These are phyloP conservation scores for Triplophysa bombifrons DNA, from an alignment of 2,797 vertebrate species.

Conservation along the genomic window DNA sequence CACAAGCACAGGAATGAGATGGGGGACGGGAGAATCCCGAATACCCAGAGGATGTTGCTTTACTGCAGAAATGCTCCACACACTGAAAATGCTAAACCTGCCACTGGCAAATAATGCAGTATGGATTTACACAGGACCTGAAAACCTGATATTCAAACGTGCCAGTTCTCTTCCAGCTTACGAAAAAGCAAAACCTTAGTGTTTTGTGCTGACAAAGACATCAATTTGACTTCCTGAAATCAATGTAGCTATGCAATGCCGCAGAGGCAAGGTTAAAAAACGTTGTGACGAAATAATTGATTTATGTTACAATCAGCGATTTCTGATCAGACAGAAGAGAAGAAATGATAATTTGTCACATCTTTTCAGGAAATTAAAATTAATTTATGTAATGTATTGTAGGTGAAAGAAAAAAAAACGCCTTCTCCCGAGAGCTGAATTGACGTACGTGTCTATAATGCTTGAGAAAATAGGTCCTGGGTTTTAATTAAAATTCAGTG, in stretches of 20 bases:
- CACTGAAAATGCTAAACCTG: slow-evolving; percentile 73
- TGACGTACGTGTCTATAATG: slow-evolving; percentile 72
- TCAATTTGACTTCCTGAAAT: slow-evolving; percentile 76
- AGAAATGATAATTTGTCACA: slow-evolving; percentile 76
- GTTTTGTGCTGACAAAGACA: slow-evolving; percentile 77
- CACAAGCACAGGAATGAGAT: slow-evolving; percentile 60
- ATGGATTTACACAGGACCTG: slow-evolving; percentile 66
- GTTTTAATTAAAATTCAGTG: slow-evolving; percentile 84
- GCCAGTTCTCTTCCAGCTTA: slow-evolving; percentile 37
- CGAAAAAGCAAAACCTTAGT: slow-evolving; percentile 48
- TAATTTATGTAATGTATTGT: slow-evolving; percentile 69
- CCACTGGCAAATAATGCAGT: slow-evolving; percentile 70
- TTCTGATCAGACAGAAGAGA: slow-evolving; percentile 74
- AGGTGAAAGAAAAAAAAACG: slow-evolving; percentile 67
- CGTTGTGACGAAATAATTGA: slow-evolving; percentile 77
- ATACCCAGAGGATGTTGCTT: slow-evolving; percentile 64
- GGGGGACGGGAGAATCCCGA: slow-evolving; percentile 63
- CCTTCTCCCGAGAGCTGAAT: slow-evolving; percentile 74
- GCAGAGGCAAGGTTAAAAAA: slow-evolving; percentile 63
- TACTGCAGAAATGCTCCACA: slow-evolving; percentile 72
- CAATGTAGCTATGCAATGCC: slow-evolving; percentile 73
- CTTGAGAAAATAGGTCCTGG: slow-evolving; percentile 76
- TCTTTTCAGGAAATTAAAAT: slow-evolving; percentile 77
- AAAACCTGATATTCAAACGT: slow-evolving; percentile 38
- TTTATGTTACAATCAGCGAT: slow-evolving; percentile 80